Evolutionary conservation across 2,888 invertebrate genomes (phyloP).

Genomic region (Keiferia lycopersicella): DNA sequence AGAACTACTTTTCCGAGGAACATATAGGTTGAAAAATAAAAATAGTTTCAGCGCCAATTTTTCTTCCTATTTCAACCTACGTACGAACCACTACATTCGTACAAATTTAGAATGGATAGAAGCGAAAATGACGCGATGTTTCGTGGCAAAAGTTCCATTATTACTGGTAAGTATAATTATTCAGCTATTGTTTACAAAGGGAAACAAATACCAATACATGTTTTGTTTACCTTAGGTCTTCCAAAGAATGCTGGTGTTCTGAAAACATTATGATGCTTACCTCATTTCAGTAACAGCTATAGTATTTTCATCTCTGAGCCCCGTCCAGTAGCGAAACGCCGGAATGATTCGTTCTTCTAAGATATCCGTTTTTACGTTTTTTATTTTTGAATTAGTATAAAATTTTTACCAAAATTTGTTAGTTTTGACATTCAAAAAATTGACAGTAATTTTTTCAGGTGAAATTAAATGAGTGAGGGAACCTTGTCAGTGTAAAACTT

Average conservation of each 20-base stretch:
- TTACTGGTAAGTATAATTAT: neutral
- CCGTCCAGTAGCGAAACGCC: neutral
- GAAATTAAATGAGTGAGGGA: too few relatives aligned
- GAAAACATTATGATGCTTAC: constrained; percentile 11
- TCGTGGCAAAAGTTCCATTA: neutral
- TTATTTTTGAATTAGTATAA: neutral
- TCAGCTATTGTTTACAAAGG: constrained; percentile 7
- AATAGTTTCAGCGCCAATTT: too few relatives aligned
- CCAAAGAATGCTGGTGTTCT: constrained; percentile 7
- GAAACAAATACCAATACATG: constrained; percentile 9
- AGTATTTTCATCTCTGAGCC: neutral
- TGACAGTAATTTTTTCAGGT: too few relatives aligned
- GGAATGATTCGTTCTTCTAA: constrained; percentile 3
- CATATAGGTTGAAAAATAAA: too few relatives aligned
- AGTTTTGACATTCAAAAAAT: neutral
- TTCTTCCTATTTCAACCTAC: neutral
- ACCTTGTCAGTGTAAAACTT: too few relatives aligned
- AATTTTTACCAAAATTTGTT: neutral
- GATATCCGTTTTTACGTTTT: constrained; percentile 3
- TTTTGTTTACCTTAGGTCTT: constrained; percentile 11
- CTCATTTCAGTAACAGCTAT: neutral
- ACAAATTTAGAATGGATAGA: neutral
- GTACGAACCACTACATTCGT: neutral
- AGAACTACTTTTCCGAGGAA: too few relatives aligned
- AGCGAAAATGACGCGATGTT: neutral